These are phyloP conservation scores for Chrysogorgia sp. DNA, from an alignment of 92 coral and sea anemone species.

Conservation along the genomic window DNA sequence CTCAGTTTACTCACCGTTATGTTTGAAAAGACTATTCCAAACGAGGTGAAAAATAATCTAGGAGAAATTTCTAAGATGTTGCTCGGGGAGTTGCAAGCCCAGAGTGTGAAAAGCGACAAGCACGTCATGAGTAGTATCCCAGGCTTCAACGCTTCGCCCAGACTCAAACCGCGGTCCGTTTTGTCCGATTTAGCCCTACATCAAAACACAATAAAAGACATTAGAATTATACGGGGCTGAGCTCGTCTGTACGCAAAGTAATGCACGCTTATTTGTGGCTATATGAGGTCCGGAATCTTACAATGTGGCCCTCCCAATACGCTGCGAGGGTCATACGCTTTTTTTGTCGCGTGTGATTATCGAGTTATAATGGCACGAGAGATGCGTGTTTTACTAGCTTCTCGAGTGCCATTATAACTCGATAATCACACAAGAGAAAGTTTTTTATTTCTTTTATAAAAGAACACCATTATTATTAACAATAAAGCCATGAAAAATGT, in stretches of 20 bases:
- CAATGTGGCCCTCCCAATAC: background rate
- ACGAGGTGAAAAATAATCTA: conserved; percentile 78
- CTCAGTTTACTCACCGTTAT: conserved; percentile 64
- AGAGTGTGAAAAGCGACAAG: conserved; percentile 65
- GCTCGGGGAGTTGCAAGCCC: conserved; percentile 82
- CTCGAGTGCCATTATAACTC: too few species aligned
- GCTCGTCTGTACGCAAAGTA: too few species aligned
- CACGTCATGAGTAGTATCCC: conserved; percentile 58
- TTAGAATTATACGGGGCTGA: background rate
- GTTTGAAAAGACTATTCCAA: conserved; percentile 93
- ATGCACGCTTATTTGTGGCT: too few species aligned
- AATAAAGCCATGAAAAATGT: too few species aligned
- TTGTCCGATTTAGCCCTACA: conserved; percentile 74
- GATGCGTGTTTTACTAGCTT: too few species aligned
- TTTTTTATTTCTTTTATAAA: too few species aligned
- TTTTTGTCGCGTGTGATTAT: too few species aligned
- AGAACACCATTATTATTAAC: too few species aligned
- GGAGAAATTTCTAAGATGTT: conserved; percentile 73
- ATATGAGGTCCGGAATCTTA: too few species aligned
- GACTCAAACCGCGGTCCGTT: conserved; percentile 68
- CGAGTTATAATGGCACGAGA: too few species aligned
- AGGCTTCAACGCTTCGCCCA: conserved; percentile 80
- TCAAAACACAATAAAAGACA: background rate
- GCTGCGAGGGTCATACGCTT: too few species aligned
- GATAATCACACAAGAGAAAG: too few species aligned